Conservation (phyloP, 2,888 invertebrate genomes). For the Cerastoderma edule region DNA sequence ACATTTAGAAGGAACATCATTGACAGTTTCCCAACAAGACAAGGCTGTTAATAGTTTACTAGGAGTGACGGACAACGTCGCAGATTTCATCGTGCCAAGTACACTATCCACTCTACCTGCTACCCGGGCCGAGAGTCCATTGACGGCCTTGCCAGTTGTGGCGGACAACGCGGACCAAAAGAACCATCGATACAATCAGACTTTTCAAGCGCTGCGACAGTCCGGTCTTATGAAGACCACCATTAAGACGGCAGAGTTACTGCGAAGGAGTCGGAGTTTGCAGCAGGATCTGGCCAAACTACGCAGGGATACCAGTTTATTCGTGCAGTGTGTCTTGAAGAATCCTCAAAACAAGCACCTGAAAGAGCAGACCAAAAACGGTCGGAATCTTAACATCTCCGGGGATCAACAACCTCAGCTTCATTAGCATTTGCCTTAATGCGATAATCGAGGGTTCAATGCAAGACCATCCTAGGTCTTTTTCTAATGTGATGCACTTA, state of each 20-base stretch:
- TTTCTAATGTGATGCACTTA: not conserved
- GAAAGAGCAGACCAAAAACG: conserved; percentile 44
- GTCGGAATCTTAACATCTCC: no score
- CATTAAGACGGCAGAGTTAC: conserved; percentile 87
- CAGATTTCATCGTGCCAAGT: conserved; percentile 8
- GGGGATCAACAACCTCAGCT: no score
- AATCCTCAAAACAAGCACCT: conserved; percentile 83
- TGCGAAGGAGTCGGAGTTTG: conserved; percentile 87
- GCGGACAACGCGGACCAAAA: conserved; percentile 30
- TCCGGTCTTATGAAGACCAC: conserved; percentile 87
- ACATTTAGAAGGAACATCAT: no score
- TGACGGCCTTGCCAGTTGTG: not conserved
- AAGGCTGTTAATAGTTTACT: not conserved
- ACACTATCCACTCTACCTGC: conserved; percentile 4
- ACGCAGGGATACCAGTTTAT: conserved; percentile 87
- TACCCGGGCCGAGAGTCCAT: not conserved
- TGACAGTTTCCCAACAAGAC: not conserved
- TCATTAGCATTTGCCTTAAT: not conserved
- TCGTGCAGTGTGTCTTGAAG: conserved; percentile 87
- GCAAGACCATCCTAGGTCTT: not conserved
- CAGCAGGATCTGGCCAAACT: conserved; percentile 87
- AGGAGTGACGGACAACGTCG: not conserved
- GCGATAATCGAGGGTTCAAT: no score
- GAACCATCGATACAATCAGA: conserved; percentile 67
- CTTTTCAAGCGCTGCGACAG: conserved; percentile 68